A percentile compares a stretch with the other conserved stretches of the same genome.
Conservation (phyloP, 2,113 vertebrate genomes). For the Rhinolophus sinicus region DNA sequence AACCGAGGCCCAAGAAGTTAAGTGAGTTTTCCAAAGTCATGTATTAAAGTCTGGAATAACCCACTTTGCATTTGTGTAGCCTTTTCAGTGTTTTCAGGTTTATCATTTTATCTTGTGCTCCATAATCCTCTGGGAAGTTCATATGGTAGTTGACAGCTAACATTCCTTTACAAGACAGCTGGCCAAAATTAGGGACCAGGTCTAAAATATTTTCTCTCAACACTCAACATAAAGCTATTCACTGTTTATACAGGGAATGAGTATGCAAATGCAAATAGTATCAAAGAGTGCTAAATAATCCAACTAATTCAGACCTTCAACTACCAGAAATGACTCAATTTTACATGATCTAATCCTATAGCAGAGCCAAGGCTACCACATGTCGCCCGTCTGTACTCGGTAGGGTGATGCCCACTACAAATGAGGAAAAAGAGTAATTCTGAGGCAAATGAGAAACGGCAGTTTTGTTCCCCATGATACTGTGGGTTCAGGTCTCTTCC, state of each 20-base stretch:
- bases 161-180: background rate
- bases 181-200: background rate
- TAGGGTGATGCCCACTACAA: conserved; percentile 19
- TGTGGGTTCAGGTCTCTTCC: background rate
- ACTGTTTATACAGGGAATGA: background rate
- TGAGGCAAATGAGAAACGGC: background rate
- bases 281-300: background rate
- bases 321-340: conserved; percentile 45
- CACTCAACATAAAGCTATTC: background rate
- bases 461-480: background rate
- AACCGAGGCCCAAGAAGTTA: background rate
- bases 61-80: background rate
- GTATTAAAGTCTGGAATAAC: background rate
- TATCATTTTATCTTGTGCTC: background rate
- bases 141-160: background rate
- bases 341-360: conserved; percentile 23
- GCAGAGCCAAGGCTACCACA: conserved; percentile 1
- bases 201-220: background rate
- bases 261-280: background rate
- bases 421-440: conserved; percentile 3
- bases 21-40: background rate
- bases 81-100: background rate
- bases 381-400: background rate
- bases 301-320: conserved; percentile 19
- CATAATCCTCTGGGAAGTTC: background rate